Conservation (phyloP, 2,797 vertebrate species). For the Phoebastria nigripes region DNA sequence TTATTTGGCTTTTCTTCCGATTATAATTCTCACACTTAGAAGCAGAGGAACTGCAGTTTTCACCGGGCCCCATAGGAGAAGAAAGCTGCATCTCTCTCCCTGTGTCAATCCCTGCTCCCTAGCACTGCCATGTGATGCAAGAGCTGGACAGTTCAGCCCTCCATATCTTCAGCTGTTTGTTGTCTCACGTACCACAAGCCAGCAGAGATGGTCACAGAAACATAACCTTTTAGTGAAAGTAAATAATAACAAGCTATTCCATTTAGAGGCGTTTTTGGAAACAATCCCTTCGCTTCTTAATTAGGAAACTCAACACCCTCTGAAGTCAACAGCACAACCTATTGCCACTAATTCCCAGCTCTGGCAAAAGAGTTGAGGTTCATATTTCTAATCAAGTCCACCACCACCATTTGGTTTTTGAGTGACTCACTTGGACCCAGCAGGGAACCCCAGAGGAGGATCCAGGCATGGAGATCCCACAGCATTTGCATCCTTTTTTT, state of each 20-base stretch:
- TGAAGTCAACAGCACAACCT: background rate
- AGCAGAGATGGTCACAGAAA: background rate
- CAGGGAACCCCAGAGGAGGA: background rate
- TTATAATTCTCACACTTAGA: background rate
- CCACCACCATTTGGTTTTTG: background rate
- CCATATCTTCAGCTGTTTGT: background rate
- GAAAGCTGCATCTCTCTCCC: background rate
- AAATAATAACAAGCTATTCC: background rate
- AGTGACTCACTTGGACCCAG: background rate
- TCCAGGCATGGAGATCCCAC: background rate
- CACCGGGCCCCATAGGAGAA: background rate
- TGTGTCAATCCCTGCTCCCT: background rate
- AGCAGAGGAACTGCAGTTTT: background rate
- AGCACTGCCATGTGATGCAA: background rate
- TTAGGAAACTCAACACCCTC: background rate
- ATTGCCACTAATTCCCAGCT: background rate
- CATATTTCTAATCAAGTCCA: background rate
- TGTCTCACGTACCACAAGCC: background rate
- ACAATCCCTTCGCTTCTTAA: background rate
- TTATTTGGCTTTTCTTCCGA: background rate
- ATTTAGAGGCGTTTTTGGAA: background rate
- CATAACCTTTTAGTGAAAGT: background rate
- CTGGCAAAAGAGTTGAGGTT: background rate
- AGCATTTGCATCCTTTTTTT: background rate
- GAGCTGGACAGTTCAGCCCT: background rate